phyloP scores from a whole-genome alignment of 1,140 invertebrate species.

The Apocrypta bakeri region DNA sequence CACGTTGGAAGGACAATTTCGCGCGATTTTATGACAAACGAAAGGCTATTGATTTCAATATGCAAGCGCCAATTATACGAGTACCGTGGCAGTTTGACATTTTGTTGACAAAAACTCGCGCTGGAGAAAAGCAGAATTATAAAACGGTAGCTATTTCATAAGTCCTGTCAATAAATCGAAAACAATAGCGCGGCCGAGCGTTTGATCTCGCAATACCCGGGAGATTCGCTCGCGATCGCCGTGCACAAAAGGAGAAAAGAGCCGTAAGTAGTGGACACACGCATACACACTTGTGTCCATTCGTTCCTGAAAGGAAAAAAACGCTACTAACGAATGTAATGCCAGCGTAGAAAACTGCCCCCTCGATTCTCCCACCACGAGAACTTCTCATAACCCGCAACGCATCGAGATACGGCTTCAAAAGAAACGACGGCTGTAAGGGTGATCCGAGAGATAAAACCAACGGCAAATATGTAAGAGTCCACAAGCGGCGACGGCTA shows the following conservation, averaged over 20 bases:
- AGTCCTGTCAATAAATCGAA: constrained; percentile 24
- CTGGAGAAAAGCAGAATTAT: neutral
- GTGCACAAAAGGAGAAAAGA: constrained; percentile 44
- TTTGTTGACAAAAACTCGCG: no score
- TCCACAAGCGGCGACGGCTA: constrained; percentile 54
- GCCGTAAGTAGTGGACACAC: constrained; percentile 38
- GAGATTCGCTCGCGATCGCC: neutral
- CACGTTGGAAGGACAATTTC: neutral
- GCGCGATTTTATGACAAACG: neutral
- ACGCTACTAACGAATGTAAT: constrained; percentile 61
- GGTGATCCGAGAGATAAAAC: constrained; percentile 60
- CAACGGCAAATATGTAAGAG: constrained; percentile 61
- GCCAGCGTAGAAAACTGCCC: constrained; percentile 42
- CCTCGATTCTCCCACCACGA: constrained; percentile 38
- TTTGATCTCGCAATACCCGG: constrained; percentile 40
- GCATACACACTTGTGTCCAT: neutral
- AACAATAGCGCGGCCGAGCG: constrained; percentile 13
- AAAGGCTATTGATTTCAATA: neutral
- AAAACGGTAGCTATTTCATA: constrained; percentile 31
- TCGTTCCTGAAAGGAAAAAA: constrained; percentile 37
- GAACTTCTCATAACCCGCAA: constrained; percentile 57
- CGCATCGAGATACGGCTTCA: constrained; percentile 50
- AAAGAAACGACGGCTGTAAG: constrained; percentile 52
- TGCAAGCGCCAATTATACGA: no score
- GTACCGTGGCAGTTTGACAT: no score